A percentile compares a stretch with the other conserved stretches of the same genome.
These are phyloP conservation scores for Cheilosia vernalis DNA, from an alignment of 2,888 invertebrate species.

Conservation along the genomic window DNA sequence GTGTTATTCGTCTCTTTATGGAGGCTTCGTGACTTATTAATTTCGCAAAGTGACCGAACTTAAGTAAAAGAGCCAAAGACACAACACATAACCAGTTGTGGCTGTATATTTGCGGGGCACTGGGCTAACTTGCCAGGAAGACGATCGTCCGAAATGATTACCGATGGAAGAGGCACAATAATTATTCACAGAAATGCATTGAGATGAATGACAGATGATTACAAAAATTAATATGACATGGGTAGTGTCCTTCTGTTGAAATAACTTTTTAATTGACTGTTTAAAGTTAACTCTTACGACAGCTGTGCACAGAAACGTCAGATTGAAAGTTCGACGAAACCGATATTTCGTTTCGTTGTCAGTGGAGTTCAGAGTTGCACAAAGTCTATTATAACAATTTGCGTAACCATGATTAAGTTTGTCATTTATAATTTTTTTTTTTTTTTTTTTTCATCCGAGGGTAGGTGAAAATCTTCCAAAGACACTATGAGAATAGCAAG, in stretches of 20 bases:
- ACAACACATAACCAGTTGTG: not conserved
- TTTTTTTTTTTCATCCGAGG: too few relatives aligned
- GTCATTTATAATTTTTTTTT: too few relatives aligned
- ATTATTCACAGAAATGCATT: not conserved
- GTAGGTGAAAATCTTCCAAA: too few relatives aligned
- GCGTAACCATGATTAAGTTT: too few relatives aligned
- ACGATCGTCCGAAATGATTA: not conserved
- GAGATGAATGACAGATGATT: constrained; percentile 4
- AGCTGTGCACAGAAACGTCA: too few relatives aligned
- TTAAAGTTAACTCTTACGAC: too few relatives aligned
- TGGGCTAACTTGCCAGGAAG: not conserved
- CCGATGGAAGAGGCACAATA: not conserved
- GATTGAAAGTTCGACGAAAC: too few relatives aligned
- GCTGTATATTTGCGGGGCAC: not conserved
- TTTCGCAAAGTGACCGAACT: not conserved
- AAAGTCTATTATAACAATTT: too few relatives aligned
- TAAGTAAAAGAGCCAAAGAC: not conserved
- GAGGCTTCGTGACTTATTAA: constrained; percentile 25
- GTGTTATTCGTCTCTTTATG: constrained; percentile 11
- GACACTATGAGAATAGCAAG: too few relatives aligned
- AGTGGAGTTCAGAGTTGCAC: too few relatives aligned
- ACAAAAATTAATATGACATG: not conserved
- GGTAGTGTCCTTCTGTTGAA: not conserved
- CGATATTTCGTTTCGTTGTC: too few relatives aligned
- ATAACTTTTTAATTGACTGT: not conserved